Conservation (phyloP, 2,113 vertebrate species). For the Australoheros scitulus region DNA sequence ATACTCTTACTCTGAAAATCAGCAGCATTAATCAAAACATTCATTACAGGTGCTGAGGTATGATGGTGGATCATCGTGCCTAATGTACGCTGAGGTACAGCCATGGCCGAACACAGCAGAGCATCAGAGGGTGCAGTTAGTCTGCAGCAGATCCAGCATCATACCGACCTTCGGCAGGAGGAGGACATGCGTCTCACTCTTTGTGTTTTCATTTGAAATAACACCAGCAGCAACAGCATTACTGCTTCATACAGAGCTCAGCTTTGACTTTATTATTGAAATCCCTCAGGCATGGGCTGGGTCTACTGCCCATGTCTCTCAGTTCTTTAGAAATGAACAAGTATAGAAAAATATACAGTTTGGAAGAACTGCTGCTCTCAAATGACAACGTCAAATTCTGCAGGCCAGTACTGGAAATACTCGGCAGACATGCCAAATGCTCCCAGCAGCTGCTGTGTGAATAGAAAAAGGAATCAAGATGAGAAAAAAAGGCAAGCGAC, state of each 20-base stretch:
- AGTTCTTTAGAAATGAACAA: neutral
- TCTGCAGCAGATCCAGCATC: neutral
- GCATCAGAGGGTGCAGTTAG: neutral
- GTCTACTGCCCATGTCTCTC: accelerated
- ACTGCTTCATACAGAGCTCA: neutral
- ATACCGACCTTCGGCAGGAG: neutral
- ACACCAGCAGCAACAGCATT: neutral
- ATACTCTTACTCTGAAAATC: accelerated
- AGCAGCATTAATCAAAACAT: neutral
- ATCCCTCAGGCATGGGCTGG: accelerated
- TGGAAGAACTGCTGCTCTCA: neutral
- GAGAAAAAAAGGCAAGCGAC: accelerated
- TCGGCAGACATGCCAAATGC: neutral
- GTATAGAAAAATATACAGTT: neutral
- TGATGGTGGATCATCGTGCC: neutral
- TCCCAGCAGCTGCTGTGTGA: neutral
- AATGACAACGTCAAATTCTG: accelerated
- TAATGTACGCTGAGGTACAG: neutral
- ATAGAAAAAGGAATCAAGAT: neutral
- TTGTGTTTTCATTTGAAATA: neutral
- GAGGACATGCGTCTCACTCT: neutral
- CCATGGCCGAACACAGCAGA: neutral
- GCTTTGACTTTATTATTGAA: neutral
- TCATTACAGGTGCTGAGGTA: accelerated
- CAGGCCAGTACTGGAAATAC: accelerated